Base-by-base conservation (phyloP, 2,797 vertebrate genomes). In the Discoglossus pictus region DNA sequence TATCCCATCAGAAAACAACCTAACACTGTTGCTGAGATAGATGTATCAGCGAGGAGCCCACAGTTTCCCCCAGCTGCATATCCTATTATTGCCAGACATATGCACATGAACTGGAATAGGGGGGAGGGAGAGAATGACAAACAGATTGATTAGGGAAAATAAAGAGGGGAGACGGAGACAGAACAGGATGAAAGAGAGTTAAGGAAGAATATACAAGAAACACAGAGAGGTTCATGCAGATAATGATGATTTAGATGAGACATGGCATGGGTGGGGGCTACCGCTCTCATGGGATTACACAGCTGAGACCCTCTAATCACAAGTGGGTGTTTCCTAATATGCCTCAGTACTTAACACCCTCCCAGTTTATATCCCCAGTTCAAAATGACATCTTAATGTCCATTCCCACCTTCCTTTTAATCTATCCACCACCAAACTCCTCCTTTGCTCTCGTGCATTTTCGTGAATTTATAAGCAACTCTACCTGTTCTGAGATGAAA, bases 261-360 rank as follows among this genome's bases (percentile, higher is more conserved):
- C 34, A 62, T 31, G 23, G 11, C 63, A 69, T 56, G 67, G 46
- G 74, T 68, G 47, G 70, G 71, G 51, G 65, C 68, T 55, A 76
- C 40, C 72, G 59, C 75, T 16, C 63, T 24, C 13, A 78, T 71
- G 76, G 74, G 77, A 75, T 74, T 20, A 13, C 31, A 56, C 24
- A 56, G 16, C 40, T 40, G 20, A 40, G 10, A 31, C 4, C 35
- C 44, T 16, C 31, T 48, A 24, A 47, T 47, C 9, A 27, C 17
- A 47, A 24, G 39, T 23, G 51, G 51, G 20, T 23, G 51, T 65
- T 34, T 50, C 2, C 6, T 40, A n/a, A 20, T 11, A 52, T 47
- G n/a, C n/a, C n/a, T n/a, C 27, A 31, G 27, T 8, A 35, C 35
- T 48, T 58, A 6, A 13, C 16, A 7, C 40, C 16, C 34, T 40